A percentile compares a stretch with the other conserved stretches of the same genome.
These are phyloP conservation scores for Phataginus tetradactyla DNA, from an alignment of 2,797 vertebrate genomes.

Conservation along the genomic window DNA sequence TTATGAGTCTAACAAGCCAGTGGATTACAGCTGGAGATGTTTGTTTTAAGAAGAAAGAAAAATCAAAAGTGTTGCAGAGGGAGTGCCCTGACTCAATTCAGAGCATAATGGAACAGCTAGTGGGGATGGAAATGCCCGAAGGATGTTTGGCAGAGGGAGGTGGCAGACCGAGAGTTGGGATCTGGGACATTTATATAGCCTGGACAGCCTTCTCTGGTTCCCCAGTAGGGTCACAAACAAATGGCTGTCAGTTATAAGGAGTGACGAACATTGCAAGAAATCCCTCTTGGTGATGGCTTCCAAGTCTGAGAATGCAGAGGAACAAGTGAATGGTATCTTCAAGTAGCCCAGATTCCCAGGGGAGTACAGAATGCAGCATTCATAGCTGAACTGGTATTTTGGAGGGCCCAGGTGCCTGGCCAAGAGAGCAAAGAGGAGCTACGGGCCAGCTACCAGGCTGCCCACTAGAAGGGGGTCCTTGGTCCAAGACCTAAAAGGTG, in stretches of 20 bases:
- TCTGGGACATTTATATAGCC: not conserved
- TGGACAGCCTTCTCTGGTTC: not conserved
- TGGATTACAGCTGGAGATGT: not conserved
- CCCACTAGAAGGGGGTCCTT: not conserved
- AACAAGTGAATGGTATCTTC: not conserved
- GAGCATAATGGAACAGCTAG: accelerated
- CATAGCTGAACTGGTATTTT: accelerated
- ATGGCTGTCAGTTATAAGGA: not conserved
- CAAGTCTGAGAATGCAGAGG: not conserved
- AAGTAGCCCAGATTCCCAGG: not conserved
- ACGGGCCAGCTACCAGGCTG: too few species aligned
- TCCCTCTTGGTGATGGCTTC: not conserved
- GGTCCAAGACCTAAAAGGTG: not conserved
- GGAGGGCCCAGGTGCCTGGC: too few species aligned
- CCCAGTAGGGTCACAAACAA: not conserved
- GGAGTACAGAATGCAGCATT: accelerated
- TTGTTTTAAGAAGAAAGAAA: not conserved
- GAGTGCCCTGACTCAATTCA: not conserved
- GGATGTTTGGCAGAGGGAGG: too few species aligned
- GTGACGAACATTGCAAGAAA: not conserved
- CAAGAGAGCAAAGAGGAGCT: not conserved
- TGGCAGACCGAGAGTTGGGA: accelerated
- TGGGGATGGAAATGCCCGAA: accelerated
- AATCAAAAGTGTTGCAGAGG: not conserved
- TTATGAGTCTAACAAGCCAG: not conserved